A percentile compares a stretch with the other conserved stretches of the same genome.
phyloP scores from a whole-genome alignment of 2,888 invertebrate genomes.

The Rhingia campestris region DNA sequence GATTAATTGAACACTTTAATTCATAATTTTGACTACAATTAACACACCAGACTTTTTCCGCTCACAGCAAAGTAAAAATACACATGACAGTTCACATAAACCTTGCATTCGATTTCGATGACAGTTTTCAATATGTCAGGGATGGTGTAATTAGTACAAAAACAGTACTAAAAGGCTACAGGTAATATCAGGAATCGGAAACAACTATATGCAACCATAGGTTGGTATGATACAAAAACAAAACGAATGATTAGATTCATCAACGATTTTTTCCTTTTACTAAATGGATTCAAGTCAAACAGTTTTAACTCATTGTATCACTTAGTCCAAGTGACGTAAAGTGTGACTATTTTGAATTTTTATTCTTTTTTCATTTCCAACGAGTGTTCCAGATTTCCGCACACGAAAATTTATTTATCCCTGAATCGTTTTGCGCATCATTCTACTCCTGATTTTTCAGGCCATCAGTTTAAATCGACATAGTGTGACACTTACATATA shows the following conservation, averaged over 20 bases:
- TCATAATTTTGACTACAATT: conserved; percentile 48
- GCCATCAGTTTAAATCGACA: conserved; percentile 42
- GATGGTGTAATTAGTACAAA: conserved; percentile 13
- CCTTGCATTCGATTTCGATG: neutral
- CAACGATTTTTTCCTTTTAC: neutral
- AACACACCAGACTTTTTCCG: conserved; percentile 9
- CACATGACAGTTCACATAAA: conserved; percentile 22
- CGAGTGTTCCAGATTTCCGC: conserved; percentile 47
- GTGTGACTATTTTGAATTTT: conserved; percentile 43
- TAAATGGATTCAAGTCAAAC: conserved; percentile 14
- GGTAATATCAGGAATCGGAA: conserved; percentile 28
- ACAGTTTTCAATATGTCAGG: conserved; percentile 4
- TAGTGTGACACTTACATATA: conserved; percentile 19
- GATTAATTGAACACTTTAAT: conserved; percentile 20
- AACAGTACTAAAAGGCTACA: neutral
- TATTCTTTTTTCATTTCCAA: conserved; percentile 36
- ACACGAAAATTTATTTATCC: conserved; percentile 2
- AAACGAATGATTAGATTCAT: neutral
- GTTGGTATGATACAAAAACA: neutral
- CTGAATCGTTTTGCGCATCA: conserved; percentile 30
- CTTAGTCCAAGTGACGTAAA: conserved; percentile 39
- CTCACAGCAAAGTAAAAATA: conserved; percentile 43
- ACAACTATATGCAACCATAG: neutral
- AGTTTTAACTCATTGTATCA: conserved; percentile 14
- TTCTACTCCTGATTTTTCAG: conserved; percentile 31